phyloP scores from a whole-genome alignment of 2,888 invertebrate species.

The Acronicta psi region DNA sequence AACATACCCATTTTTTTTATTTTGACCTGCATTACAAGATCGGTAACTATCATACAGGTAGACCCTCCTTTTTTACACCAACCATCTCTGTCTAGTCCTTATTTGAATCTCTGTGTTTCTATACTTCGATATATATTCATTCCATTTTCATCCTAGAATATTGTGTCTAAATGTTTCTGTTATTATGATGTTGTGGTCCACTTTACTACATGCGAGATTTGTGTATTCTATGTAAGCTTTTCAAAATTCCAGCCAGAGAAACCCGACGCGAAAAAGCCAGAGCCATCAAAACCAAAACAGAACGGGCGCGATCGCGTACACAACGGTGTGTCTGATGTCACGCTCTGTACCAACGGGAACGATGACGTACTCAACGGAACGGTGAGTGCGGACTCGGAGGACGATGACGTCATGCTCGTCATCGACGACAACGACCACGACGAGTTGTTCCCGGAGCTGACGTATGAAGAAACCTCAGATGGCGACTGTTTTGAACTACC shows the following conservation, averaged over 20 bases:
- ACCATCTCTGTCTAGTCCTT: no score
- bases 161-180: no score
- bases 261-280: conserved; percentile 55
- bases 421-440: conserved; percentile 75
- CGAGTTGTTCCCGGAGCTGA: conserved; percentile 84
- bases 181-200: no score
- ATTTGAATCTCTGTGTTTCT: no score
- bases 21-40: no score
- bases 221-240: no score
- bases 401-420: conserved; percentile 70
- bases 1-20: no score
- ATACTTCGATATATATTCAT: no score
- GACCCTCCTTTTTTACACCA: no score
- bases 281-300: conserved; percentile 64
- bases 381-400: conserved; percentile 75
- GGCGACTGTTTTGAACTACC: conserved; percentile 74
- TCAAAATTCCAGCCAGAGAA: conserved; percentile 68
- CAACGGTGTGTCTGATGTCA: conserved; percentile 64
- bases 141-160: no score
- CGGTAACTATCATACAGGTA: no score
- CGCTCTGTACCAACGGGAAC: conserved; percentile 55
- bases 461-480: conserved; percentile 82
- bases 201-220: no score
- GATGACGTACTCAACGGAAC: conserved; percentile 64
- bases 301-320: conserved; percentile 67